Evolutionary conservation across 2,888 invertebrate species (phyloP), one percentile per base, ranked within the genome.

Genomic region (Zygogramma bicolorata): DNA sequence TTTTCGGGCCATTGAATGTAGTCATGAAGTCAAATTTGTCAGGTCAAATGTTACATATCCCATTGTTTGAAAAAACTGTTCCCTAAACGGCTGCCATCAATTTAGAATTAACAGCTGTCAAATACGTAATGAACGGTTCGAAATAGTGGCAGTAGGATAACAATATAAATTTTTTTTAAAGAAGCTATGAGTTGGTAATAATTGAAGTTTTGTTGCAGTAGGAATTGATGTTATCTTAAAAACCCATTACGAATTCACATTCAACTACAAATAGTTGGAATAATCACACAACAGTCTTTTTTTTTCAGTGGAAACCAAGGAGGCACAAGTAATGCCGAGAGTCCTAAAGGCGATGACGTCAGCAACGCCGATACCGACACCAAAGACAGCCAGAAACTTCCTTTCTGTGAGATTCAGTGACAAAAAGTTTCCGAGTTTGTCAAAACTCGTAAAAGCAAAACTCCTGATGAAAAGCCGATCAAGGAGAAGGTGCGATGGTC

Each of bases 351-450:
- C 90, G 88, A 90, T 82, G 91, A 90, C 80, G 88, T 89, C 76
- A 90, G 91, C 81, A 88, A 89, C 82, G 88, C 89, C 79, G 89
- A 89, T 79, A 87, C 88, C 70, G 90, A 90, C 83, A 89, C 90
- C 81, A 91, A 92, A 86, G 92, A 92, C 80, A 89, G 89, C 84
- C 91, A 91, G 84, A 92, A 92, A 87, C 87, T 92, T 85, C 91
- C 91, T 60, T 93, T 93, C 87, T 93, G 93, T 88, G 91, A 91
- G 88, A 92, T 93, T 88, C 93, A 93, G 92, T 93, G 92, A 93
- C 91, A 90, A 89, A 90, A 89, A 88, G 90, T 89, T 87, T 89
- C 88, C 89, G 87, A 87, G 88, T 87, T 87, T 86, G 85, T 86
- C 75, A 87, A 86, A 87, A 87, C 88, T 87, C 87, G 87, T 80